Base-by-base conservation (phyloP, 2,888 invertebrate species). In the Corbicula japonica region DNA sequence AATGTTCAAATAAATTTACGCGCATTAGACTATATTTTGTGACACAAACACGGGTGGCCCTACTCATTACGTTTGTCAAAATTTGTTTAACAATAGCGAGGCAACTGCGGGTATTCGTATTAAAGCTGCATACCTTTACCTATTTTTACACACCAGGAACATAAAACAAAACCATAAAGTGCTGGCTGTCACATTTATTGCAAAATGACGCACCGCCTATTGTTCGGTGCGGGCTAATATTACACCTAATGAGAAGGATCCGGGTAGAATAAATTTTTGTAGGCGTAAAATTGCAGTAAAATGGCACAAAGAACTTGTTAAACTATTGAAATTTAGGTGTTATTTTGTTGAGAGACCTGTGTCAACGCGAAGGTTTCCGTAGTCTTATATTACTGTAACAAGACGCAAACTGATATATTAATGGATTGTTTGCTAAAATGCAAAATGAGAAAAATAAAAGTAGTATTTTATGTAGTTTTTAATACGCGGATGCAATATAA, bases 151-250 rank as follows among this genome's bases (percentile, higher is more conserved):
- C 32, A 70, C 41, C 44, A 41, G 60, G 58, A 56, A 56, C 69
- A 79, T 79, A 79, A 83, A 83, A 83, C 73, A 76, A 69, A 73
- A 70, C 76, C 66, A 73, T 76, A 79, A 83, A 83, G 72, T 76
- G 48, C 66, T 60, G 76, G 66, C 61, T 83, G 83, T 83, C 83
- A 76, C 56, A 56, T 76, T 61, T 54, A 79, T 79, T 78, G 60
- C 83, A 66, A 32, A 34, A 28, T 61, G 69, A 62, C 73, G 76
- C 66, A 68, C 63, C 21, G 56, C 65, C 76, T 44, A 61, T 83
- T 83, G 83, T 83, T 46, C 52, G 44, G 23, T 28, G 21, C 15
- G 50, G 65, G 61, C 79, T 83, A 83, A 79, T 79, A 79, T 83
- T 83, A 79, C 79, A 79, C 65, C 41, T 83, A 79, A 79, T 83